Percentiles rank a stretch among this genome's conserved stretches.
Evolutionary conservation across 2,888 invertebrate genomes (phyloP).

Genomic region (Macroteleia sp.): DNA sequence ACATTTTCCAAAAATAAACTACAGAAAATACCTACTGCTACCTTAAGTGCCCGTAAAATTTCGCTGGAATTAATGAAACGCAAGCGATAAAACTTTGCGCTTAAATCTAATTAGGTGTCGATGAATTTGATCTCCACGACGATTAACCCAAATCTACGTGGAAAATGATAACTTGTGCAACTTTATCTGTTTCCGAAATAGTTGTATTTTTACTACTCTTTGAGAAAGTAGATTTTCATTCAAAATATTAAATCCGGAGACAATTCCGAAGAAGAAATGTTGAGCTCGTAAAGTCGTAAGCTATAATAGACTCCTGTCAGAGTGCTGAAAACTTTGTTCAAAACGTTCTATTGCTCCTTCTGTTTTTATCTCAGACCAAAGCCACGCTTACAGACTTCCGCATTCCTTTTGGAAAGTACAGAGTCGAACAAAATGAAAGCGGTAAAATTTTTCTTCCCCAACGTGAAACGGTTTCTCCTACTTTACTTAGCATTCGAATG

Average conservation of each 20-base stretch:
- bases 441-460: no score
- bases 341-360: constrained; percentile 39
- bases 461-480: no score
- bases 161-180: constrained; percentile 27
- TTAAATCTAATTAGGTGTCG: constrained; percentile 42
- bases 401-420: neutral
- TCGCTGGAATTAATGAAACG: constrained; percentile 49
- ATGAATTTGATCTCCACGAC: constrained; percentile 25
- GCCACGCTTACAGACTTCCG: constrained; percentile 24
- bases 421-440: no score
- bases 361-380: constrained; percentile 42
- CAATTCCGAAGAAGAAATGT: constrained; percentile 44
- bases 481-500: no score
- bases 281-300: constrained; percentile 54
- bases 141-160: constrained; percentile 31
- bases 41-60: no score
- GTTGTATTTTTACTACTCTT: constrained; percentile 39
- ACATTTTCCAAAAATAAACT: no score
- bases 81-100: constrained; percentile 33
- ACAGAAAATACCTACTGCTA: no score
- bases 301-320: constrained; percentile 45
- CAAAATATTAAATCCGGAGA: constrained; percentile 52
- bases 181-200: constrained; percentile 30
- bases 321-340: constrained; percentile 46
- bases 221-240: constrained; percentile 48